Conservation (phyloP, 2,888 invertebrate species). For the Oasisia sp. region DNA sequence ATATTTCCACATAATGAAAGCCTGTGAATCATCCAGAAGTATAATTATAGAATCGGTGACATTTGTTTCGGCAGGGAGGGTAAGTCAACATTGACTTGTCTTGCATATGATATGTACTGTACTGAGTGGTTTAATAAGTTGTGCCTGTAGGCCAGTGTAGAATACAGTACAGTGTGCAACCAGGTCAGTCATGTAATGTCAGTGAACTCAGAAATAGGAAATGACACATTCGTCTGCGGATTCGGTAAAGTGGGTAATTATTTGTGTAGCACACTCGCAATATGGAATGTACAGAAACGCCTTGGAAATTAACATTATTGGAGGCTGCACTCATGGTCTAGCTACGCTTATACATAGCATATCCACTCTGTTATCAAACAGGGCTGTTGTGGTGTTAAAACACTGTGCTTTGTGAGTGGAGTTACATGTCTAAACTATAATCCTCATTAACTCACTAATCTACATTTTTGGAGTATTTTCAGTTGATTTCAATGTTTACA, state of each 20-base stretch:
- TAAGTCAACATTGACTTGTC: no score
- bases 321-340: neutral
- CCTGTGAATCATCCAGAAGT: neutral
- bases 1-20: neutral
- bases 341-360: no score
- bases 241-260: neutral
- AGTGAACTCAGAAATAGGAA: neutral
- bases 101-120: neutral
- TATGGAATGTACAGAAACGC: neutral
- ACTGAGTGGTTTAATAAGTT: neutral
- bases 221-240: neutral
- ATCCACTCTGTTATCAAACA: no score
- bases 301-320: neutral
- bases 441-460: no score
- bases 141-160: neutral
- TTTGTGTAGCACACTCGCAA: neutral
- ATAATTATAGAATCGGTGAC: neutral
- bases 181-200: neutral
- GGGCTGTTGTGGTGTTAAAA: no score
- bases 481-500: no score
- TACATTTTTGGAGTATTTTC: no score
- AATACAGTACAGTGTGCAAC: neutral
- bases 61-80: neutral
- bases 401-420: no score
- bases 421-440: no score